Evolutionary conservation across 2,113 vertebrate species (phyloP), one percentile per base, ranked within the genome.

Genomic region (Pteruthius melanotis): DNA sequence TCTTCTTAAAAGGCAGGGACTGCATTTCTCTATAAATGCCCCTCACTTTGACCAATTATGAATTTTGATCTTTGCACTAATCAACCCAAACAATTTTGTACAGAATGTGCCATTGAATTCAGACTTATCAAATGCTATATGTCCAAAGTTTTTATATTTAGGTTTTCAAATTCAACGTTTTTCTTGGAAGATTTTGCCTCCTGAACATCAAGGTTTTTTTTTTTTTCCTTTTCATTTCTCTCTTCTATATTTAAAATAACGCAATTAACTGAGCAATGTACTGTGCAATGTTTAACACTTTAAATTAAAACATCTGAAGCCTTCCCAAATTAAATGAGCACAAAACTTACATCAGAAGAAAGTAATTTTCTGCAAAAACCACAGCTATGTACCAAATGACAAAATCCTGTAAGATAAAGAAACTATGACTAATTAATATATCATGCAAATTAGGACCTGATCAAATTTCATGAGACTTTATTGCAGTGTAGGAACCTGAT

Each of bases 151-250:
- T 89, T 94, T 15, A 9, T 33, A 17, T 24, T 82, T 24, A 83
- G 28, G 15, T 49, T 69, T 74, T 91, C 81, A 76, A 98, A 54
- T 72, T 96, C 61, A 68, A 66, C 87, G 31, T 87, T 97, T 95
- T 90, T 93, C 60, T 54, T 2, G 5, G 37, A 90, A 72, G 50
- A 63, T n/a, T 96, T 78, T 37, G 22, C 61, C 63, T 64, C 84
- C 22, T 87, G 89, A 19, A 3, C 0, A 26, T 92, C 87, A 70
- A 56, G 76, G 14, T 2, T 4, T 7, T 59, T 42, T 59, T 35
- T 59, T 15, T 8, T 42, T 13, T 42, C n/a, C 17, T 68, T 91
- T 93, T 81, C 1, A 68, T n/a, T 60, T 97, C 56, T 39, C 16
- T 50, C 4, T 72, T 90, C 97, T 97, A 64, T 31, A 87, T 63